Conservation (phyloP, 2,888 invertebrate species). For the Drosophila greeni region DNA sequence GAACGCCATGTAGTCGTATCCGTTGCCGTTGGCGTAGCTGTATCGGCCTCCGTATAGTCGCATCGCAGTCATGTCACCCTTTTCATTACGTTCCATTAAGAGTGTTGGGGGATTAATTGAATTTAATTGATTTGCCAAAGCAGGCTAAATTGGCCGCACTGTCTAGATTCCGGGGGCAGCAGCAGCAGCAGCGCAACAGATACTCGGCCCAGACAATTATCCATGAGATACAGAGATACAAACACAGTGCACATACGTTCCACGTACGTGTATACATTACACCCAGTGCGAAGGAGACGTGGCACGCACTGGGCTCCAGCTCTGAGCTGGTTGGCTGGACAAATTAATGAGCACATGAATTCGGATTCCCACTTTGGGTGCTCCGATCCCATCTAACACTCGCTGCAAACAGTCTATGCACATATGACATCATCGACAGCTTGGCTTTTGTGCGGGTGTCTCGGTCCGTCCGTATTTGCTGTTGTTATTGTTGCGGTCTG, state of each 20-base stretch:
- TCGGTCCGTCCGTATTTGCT: constrained; percentile 1
- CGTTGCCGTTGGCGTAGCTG: constrained; percentile 45
- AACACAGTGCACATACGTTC: not conserved
- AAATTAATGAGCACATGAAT: constrained; percentile 71
- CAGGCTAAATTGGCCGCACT: constrained; percentile 79
- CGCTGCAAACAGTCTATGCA: constrained; percentile 57
- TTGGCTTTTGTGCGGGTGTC: constrained; percentile 60
- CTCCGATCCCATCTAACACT: constrained; percentile 63
- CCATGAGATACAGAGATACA: constrained; percentile 35
- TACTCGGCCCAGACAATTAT: constrained; percentile 49
- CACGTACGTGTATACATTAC: constrained; percentile 24
- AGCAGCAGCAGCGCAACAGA: constrained; percentile 55
- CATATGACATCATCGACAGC: constrained; percentile 65
- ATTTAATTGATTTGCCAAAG: constrained; percentile 80
- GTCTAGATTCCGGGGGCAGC: constrained; percentile 74
- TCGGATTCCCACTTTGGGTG: constrained; percentile 64
- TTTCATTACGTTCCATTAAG: constrained; percentile 78
- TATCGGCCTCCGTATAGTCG: constrained; percentile 41
- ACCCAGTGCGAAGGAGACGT: constrained; percentile 37
- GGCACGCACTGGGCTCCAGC: constrained; percentile 34
- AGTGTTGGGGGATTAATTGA: constrained; percentile 79
- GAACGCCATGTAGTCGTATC: constrained; percentile 73
- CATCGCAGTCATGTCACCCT: constrained; percentile 76
- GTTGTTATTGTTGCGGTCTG: constrained; percentile 28
- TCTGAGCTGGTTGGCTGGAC: constrained; percentile 51